Evolutionary conservation across 2,113 vertebrate genomes (phyloP), one percentile per base, ranked within the genome.

Genomic region (Triplophysa siluroides): DNA sequence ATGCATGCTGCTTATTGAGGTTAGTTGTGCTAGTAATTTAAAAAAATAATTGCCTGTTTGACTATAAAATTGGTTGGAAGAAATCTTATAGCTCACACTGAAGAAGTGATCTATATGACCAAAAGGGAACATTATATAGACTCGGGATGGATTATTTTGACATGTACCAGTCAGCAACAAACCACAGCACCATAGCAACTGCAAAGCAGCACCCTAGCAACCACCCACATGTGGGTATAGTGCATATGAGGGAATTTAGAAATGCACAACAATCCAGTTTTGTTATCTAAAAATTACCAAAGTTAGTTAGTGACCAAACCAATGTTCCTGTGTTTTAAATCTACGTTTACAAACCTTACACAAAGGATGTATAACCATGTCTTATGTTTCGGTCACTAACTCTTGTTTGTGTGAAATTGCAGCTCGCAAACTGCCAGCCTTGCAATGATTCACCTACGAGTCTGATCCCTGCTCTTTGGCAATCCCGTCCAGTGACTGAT

Each of bases 401-500:
- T 77, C 74, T 75, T 63, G 38, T 24, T 61, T 61, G 58, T 9
- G 21, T 75, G 45, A 38, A 54, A 77, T 65, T 77, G 45, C 43
- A 50, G 16, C 3, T 24, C 23, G 62, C 33, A 69, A 26, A 14
- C 29, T 33, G 2, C 58, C 63, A 29, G n/a, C 54, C 19, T 23
- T 23, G 50, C 52, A n/a, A 43, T 69, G 79, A 78, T 64, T 73
- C 81, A 60, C 41, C 45, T 58, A 19, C 29, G 24, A 11, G 62
- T 38, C 70, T 80, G 79, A 78, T 74, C 74, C 47, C 68, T 33
- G 9, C 68, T 83, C 60, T 68, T 65, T 68, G 38, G 24, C 78
- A 21, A 60, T 76, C 61, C 47, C 16, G 67, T 62, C 78, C 69
- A 43, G 58, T 29, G 50, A 54, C 82, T 83, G 85, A 84, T 84